Evolutionary conservation across 2,888 invertebrate genomes (phyloP).

Genomic region (Syrphus vitripennis): DNA sequence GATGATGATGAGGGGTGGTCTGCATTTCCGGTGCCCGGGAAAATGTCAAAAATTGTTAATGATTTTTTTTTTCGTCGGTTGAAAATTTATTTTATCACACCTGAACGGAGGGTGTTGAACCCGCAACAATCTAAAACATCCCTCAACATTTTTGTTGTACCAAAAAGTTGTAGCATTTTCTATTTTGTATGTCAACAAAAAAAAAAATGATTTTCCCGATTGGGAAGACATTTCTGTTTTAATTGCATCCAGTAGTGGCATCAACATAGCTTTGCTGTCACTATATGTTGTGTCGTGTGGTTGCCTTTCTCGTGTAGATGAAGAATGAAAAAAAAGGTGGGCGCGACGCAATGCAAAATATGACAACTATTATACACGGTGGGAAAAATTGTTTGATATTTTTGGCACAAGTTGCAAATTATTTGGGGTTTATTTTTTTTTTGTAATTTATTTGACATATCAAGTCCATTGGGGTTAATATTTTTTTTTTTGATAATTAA

Average conservation of each 20-base stretch:
- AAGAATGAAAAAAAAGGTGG: not conserved
- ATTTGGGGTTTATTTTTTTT: not conserved
- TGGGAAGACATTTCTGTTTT: slow-evolving; percentile 19
- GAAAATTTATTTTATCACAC: not conserved
- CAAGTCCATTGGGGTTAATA: not conserved
- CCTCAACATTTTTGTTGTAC: not conserved
- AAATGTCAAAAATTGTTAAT: slow-evolving; percentile 26
- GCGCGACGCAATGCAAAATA: not conserved
- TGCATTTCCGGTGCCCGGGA: slow-evolving; percentile 10
- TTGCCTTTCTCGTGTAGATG: not conserved
- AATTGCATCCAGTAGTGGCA: slow-evolving; percentile 36
- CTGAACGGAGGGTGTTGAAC: not conserved
- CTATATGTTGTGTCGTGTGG: no score
- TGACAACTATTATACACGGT: not conserved
- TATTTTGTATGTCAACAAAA: not conserved
- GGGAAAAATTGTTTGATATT: slow-evolving; percentile 20
- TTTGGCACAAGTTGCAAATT: slow-evolving; percentile 1
- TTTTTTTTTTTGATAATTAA: not conserved
- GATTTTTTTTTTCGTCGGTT: not conserved
- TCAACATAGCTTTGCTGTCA: no score
- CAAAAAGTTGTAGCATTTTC: not conserved
- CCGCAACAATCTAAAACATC: not conserved
- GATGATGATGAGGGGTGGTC: slow-evolving; percentile 15
- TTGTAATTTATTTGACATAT: no score
- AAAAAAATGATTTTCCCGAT: not conserved